Base-by-base conservation (phyloP, 2,888 invertebrate genomes). In the Drosophila maculinotata region DNA sequence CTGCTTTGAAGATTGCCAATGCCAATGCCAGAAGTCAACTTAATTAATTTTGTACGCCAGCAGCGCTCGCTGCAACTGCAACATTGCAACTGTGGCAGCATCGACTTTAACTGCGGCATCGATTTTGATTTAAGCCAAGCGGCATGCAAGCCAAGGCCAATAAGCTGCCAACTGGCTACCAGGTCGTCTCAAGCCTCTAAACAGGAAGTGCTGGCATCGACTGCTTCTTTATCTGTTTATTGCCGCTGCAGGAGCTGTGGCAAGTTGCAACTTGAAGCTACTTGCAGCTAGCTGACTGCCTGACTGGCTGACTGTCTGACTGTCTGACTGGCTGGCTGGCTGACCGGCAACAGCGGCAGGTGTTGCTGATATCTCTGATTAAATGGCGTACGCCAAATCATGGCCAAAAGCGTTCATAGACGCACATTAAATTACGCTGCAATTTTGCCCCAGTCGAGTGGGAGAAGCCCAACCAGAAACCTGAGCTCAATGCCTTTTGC, bases 21-120 rank as follows among this genome's bases (percentile, higher is more conserved):
- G 83, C 75, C 88, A 87, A 74, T 88, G 84, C 87, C 88, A 84
- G 88, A 88, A 84, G 84, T 88, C 88, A 88, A 84, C 87, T 84
- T 84, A 84, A 84, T 84, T 84, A 84, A 88, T 88, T 84, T 84
- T 71, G 62, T 65, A 48, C 68, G 76, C 88, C 74, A 63, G 23
- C 66, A 85, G 84, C 83, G 35, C 35, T 30, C n/a, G 36, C 41
- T 52, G 53, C 49, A 49, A 17, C 60, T 42, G 38, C 26, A 33
- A 15, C 53, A 28, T 2, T 51, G 41, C 42, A 30, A 48, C 36
- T 41, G 41, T 42, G 41, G 62, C 47, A 42, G 25, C 58, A 54
- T 30, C 39, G 23, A 54, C 53, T 44, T 56, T 31, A 47, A 30
- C 63, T 45, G 58, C 77, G 53, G 64, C 76, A 62, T 57, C 77